Evolutionary conservation across 64 coral and sea anemone genomes (phyloP).

Genomic region (Actinia equina): DNA sequence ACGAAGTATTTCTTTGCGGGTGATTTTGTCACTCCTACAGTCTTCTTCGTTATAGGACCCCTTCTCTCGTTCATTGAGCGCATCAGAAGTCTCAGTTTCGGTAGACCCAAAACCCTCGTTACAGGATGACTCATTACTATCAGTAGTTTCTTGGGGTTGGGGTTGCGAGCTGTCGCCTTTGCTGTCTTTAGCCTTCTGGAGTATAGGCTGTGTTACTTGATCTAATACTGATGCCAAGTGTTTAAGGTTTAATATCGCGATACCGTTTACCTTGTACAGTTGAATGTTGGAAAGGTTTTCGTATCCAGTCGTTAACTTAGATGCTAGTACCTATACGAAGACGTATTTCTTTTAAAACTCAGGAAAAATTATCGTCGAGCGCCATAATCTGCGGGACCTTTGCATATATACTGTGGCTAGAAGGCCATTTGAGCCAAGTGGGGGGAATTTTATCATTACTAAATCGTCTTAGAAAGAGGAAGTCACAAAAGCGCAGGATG

Average conservation of each 20-base stretch:
- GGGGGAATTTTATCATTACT: too few species aligned
- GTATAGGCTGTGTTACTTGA: constrained; percentile 63
- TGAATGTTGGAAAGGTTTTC: constrained; percentile 85
- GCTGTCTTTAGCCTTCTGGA: not conserved
- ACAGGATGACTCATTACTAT: not conserved
- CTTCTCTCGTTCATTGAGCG: not conserved
- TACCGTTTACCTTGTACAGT: constrained; percentile 86
- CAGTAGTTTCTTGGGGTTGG: not conserved
- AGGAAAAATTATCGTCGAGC: too few species aligned
- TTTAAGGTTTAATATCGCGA: constrained; percentile 70
- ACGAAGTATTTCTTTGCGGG: not conserved
- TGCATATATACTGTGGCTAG: too few species aligned
- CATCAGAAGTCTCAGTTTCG: not conserved
- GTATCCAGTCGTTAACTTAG: constrained; percentile 85
- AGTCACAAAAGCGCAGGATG: too few species aligned
- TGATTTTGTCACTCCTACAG: not conserved
- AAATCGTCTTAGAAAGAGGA: too few species aligned
- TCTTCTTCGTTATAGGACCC: not conserved
- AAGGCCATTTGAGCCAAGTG: too few species aligned
- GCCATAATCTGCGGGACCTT: too few species aligned
- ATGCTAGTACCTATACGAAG: constrained; percentile 66
- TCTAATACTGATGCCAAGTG: constrained; percentile 80
- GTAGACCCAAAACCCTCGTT: not conserved
- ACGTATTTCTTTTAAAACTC: not conserved
- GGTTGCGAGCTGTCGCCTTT: not conserved